phyloP scores from a whole-genome alignment of 1,140 invertebrate genomes.

The Spodoptera litura region DNA sequence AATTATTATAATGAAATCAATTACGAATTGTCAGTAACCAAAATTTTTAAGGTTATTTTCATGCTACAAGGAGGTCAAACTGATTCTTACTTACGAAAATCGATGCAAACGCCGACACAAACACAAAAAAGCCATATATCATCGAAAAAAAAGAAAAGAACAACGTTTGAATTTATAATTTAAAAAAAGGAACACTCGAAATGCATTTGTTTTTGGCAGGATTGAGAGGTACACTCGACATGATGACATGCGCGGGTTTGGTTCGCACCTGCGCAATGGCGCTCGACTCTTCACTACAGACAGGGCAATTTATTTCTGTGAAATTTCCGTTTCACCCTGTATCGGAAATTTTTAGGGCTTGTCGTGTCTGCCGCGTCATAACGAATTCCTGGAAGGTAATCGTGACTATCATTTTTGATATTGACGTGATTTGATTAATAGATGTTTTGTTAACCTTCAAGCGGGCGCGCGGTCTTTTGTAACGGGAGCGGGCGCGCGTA shows the following conservation, averaged over 20 bases:
- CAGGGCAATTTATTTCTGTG: conserved; percentile 69
- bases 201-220: conserved; percentile 70
- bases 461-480: too few species aligned
- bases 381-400: conserved; percentile 54
- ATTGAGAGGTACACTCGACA: conserved; percentile 49
- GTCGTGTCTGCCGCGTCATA: conserved; percentile 58
- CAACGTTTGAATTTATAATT: conserved; percentile 30
- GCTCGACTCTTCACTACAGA: background rate
- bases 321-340: conserved; percentile 70
- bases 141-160: conserved; percentile 19
- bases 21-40: conserved; percentile 39
- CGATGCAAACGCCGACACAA: conserved; percentile 11
- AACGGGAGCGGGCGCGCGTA: too few species aligned
- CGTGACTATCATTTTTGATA: conserved; percentile 34
- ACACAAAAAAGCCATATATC: conserved; percentile 19
- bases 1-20: conserved; percentile 47
- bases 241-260: conserved; percentile 70
- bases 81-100: conserved; percentile 49
- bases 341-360: conserved; percentile 68
- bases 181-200: conserved; percentile 53
- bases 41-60: conserved; percentile 53
- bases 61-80: conserved; percentile 23
- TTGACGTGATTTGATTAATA: conserved; percentile 33
- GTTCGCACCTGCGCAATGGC: conserved; percentile 65
- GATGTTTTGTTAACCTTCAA: conserved; percentile 27